A percentile compares a stretch with the other conserved stretches of the same genome.
These are phyloP conservation scores for Tachysurus vachellii DNA, from an alignment of 2,113 vertebrate species.

Conservation along the genomic window DNA sequence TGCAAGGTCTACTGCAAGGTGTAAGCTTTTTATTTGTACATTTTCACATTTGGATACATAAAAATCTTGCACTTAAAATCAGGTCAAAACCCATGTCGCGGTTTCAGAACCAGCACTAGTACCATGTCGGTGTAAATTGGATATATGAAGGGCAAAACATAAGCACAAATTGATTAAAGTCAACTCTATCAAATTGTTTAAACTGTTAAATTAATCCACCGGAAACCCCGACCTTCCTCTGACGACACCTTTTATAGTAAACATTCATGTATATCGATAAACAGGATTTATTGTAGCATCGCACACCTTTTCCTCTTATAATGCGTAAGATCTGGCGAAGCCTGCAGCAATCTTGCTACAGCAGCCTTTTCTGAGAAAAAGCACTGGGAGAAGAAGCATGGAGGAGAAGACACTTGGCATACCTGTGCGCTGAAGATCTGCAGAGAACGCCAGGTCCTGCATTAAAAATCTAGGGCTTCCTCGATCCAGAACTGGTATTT, in stretches of 20 bases:
- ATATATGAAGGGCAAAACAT: neutral
- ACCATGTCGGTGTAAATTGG: too few relatives aligned
- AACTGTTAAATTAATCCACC: neutral
- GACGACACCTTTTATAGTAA: neutral
- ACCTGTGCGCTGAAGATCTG: conserved; percentile 72
- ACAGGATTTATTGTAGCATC: neutral
- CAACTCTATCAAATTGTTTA: neutral
- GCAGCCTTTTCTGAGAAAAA: conserved; percentile 48
- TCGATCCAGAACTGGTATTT: neutral
- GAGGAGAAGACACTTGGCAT: conserved; percentile 68
- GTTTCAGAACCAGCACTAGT: neutral
- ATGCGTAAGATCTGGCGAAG: conserved; percentile 3
- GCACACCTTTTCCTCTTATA: neutral
- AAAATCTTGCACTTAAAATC: neutral
- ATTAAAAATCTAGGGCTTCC: neutral
- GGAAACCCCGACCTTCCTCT: neutral
- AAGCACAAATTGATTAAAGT: neutral
- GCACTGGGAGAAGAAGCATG: conserved; percentile 64
- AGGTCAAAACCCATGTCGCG: neutral
- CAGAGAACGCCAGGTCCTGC: conserved; percentile 26
- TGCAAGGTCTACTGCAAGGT: neutral
- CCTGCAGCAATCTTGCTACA: conserved; percentile 51
- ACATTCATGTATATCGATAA: neutral
- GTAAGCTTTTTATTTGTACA: neutral
- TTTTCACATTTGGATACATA: neutral